phyloP scores from a whole-genome alignment of 1,140 invertebrate genomes.

The Neoseiulus cucumeris region DNA sequence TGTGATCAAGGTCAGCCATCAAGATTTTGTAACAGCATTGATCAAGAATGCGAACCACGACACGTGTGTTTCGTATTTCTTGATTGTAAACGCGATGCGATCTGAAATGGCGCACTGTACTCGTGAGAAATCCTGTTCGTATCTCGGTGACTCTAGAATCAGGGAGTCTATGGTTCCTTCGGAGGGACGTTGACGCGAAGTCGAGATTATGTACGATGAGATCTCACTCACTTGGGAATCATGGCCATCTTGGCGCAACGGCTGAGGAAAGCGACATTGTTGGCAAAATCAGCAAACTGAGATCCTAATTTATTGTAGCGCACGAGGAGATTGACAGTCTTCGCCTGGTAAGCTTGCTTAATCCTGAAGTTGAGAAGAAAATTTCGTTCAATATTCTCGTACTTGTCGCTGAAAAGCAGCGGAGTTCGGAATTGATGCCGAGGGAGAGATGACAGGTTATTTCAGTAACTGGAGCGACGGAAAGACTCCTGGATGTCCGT shows the following conservation, averaged over 20 bases:
- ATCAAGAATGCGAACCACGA: not conserved
- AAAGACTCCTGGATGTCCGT: no score
- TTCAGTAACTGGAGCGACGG: no score
- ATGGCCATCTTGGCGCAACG: not conserved
- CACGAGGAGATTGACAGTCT: not conserved
- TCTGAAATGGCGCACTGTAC: no score
- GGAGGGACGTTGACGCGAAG: no score
- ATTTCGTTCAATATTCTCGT: no score
- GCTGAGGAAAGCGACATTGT: not conserved
- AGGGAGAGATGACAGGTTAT: no score
- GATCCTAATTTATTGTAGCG: slow-evolving; percentile 1
- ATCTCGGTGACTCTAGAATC: no score
- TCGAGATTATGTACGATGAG: no score
- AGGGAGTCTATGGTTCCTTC: no score
- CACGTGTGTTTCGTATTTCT: not conserved
- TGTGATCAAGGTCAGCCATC: slow-evolving; percentile 2
- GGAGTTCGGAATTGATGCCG: no score
- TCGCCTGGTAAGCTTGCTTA: not conserved
- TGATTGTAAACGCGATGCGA: not conserved
- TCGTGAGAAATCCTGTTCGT: no score
- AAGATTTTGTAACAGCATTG: not conserved
- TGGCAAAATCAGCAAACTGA: not conserved
- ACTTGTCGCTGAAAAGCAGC: no score
- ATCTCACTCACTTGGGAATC: not conserved
- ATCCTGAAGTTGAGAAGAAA: not conserved